phyloP scores from a whole-genome alignment of 2,888 invertebrate genomes.

The Cacoxenus indagator region DNA sequence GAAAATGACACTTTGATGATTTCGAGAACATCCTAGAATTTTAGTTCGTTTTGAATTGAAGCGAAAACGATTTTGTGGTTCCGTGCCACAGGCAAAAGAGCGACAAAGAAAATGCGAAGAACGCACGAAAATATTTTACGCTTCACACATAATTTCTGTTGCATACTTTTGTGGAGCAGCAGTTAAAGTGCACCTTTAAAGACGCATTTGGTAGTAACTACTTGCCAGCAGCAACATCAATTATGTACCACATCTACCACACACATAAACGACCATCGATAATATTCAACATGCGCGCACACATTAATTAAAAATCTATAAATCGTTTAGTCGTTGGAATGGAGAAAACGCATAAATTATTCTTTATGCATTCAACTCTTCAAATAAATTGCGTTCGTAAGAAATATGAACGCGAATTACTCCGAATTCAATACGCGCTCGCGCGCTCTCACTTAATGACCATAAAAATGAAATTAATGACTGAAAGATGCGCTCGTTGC shows the following conservation, averaged over 20 bases:
- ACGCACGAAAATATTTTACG: slow-evolving; percentile 60
- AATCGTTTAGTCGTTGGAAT: slow-evolving; percentile 12
- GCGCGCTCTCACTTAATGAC: slow-evolving; percentile 57
- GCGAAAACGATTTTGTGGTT: too few species aligned
- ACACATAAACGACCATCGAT: neutral
- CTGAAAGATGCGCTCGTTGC: slow-evolving; percentile 37
- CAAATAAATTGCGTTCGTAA: neutral
- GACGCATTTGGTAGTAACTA: neutral
- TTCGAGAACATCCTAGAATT: too few species aligned
- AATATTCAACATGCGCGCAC: neutral
- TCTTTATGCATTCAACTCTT: neutral
- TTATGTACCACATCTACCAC: slow-evolving; percentile 42
- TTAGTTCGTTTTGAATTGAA: neutral
- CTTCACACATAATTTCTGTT: slow-evolving; percentile 57
- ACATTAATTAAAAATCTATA: slow-evolving; percentile 21
- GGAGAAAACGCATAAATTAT: slow-evolving; percentile 28
- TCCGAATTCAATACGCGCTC: neutral
- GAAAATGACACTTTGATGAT: too few species aligned
- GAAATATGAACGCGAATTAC: neutral
- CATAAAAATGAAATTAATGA: slow-evolving; percentile 62
- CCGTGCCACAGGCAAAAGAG: too few species aligned
- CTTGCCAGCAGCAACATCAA: slow-evolving; percentile 43
- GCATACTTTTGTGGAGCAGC: neutral
- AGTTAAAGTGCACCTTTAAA: neutral
- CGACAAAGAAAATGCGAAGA: slow-evolving; percentile 35